Conservation (phyloP, 2,113 vertebrate genomes). For the Anhinga anhinga region DNA sequence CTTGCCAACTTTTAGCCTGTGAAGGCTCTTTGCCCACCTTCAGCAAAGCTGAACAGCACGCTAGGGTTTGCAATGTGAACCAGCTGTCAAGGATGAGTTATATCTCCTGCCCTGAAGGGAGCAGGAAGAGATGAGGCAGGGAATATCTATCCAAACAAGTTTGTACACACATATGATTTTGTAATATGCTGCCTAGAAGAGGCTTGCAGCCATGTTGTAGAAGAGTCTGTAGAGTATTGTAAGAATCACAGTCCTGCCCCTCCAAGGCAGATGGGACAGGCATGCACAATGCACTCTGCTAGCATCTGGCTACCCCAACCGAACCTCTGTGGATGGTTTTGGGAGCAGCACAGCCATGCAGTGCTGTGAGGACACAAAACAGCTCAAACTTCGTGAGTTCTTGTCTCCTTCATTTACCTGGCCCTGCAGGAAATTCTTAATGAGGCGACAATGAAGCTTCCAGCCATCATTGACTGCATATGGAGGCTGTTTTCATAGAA, state of each 20-base stretch:
- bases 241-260: neutral
- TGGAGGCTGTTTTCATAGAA: neutral
- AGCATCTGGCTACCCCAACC: neutral
- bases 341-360: neutral
- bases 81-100: constrained; percentile 8
- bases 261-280: neutral
- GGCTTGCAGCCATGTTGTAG: neutral
- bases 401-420: neutral
- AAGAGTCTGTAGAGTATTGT: neutral
- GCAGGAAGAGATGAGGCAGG: neutral
- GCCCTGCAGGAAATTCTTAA: neutral
- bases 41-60: neutral
- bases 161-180: constrained; percentile 35
- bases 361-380: neutral
- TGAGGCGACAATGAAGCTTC: neutral
- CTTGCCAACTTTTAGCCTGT: neutral
- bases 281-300: neutral
- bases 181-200: constrained; percentile 1
- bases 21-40: constrained; percentile 13
- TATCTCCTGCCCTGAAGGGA: constrained; percentile 25
- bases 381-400: neutral
- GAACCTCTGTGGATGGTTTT: neutral
- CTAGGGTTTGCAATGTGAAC: neutral
- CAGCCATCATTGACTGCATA: neutral
- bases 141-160: constrained; percentile 46